Conservation (phyloP, 2,797 vertebrate species). For the Gymnoscopelus braueri region DNA sequence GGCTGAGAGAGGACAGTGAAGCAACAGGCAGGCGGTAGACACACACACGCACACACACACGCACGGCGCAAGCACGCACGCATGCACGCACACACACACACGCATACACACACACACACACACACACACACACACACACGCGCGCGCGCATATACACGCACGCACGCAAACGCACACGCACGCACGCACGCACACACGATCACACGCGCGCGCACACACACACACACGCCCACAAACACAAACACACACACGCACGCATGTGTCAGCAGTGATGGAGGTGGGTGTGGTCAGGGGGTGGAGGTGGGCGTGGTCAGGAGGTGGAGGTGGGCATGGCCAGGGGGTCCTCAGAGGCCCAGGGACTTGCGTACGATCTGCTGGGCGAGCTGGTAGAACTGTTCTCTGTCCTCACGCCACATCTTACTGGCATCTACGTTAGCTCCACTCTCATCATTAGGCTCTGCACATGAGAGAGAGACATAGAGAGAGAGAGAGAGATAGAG, state of each 20-base stretch:
- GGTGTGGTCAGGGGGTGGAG: no score
- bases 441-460: slow-evolving; percentile 97
- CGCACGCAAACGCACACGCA: no score
- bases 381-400: slow-evolving; percentile 92
- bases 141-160: no score
- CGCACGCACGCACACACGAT: no score
- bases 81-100: neutral
- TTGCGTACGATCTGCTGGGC: slow-evolving; percentile 95
- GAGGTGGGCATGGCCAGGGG: no score
- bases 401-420: slow-evolving; percentile 98
- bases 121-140: no score
- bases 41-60: no score
- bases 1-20: no score
- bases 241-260: neutral
- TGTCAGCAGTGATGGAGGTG: no score
- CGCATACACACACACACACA: neutral
- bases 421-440: slow-evolving; percentile 96
- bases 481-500: neutral
- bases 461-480: slow-evolving; percentile 9
- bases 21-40: no score
- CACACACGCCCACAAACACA: neutral
- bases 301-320: no score
- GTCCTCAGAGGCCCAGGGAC: slow-evolving; percentile 85
- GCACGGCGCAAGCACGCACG: no score
- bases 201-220: neutral